Evolutionary conservation across 2,113 vertebrate species (phyloP), one percentile per base, ranked within the genome.

Genomic region (Dascyllus trimaculatus): DNA sequence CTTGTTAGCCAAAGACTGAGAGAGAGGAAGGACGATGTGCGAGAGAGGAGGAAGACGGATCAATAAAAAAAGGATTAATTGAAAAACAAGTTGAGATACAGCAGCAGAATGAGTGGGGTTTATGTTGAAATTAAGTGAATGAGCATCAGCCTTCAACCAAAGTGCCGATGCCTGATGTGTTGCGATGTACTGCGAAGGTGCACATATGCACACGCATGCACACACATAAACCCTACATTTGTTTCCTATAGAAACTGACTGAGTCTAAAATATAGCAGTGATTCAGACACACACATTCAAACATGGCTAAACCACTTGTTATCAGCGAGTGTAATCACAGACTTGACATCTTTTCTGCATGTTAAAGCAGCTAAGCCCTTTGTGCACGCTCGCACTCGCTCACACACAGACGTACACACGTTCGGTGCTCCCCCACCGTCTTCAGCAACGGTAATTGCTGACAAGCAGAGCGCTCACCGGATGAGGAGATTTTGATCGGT

Each of bases 281-380:
- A 48, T 67, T 75, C 77, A 78, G 66, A 80, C 77, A 54, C 69
- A 71, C 82, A 81, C 67, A 60, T 74, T 79, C 65, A 58, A 62
- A 72, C 72, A 76, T 10, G 14, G 70, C 53, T 87, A 78, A 88
- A 81, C 60, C 67, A 63, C 76, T 78, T 79, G 74, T 85, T 92
- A 92, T 91, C 90, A 85, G 83, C 66, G 2, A 45, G 64, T 75
- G 54, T 91, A 89, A 93, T 91, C 92, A 91, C 84, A 90, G 89
- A 82, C 81, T 81, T 92, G 84, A 93, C 91, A 92, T 90, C 85
- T 88, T 92, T 89, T 88, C 90, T 89, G 88, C 88, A 88, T 87
- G 90, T 91, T 88, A 91, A 86, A 88, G 85, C 91, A 70, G 82
- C 73, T 87, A 78, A 89, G 78, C 85, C 82, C 82, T 89, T 82